Base-by-base conservation (phyloP, 2,797 vertebrate genomes). In the Calcarius lapponicus region DNA sequence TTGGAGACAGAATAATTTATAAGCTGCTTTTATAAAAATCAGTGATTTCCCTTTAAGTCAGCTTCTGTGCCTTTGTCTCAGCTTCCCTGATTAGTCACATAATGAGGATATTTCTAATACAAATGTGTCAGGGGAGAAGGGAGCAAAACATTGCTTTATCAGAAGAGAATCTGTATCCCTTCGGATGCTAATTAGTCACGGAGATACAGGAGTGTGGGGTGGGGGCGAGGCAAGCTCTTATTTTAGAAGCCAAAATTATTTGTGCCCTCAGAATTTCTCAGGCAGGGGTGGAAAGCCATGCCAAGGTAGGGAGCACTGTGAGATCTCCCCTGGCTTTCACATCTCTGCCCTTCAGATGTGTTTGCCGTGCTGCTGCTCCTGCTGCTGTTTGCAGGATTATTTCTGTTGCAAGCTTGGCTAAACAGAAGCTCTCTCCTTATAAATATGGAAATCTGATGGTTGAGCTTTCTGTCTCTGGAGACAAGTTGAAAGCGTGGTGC, bases 101-200 rank as follows among this genome's bases (percentile, higher is more conserved):
- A 96, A 93, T 89, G 58, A 96, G 61, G 66, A 64, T 93, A 84
- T 91, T 93, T 93, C 95, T 95, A 86, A 94, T 91, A 92, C 75
- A 72, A 90, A 62, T 2, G 13, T 94, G 70, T 86, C 86, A 89
- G 62, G 89, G 86, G 92, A 94, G 40, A 93, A 82, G 50, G 38
- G 51, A 92, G n/a, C 75, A 82, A 91, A 95, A 69, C 50, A 66
- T 11, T 0, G 1, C 62, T 86, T 92, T 79, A 64, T 88, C 82
- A 80, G 72, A 89, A 76, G 81, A 85, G 57, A 88, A 93, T 93
- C 93, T 93, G 18, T 88, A 86, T 93, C 82, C 48, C 70, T 69
- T 24, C 0, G 1, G 85, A 90, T 95, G 85, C 75, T 88, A 92
- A 91, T 96, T 89, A 96, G 87, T 80, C 54, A 60, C 1, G 0